Evolutionary conservation across 1,140 invertebrate species (phyloP), one percentile per base, ranked within the genome.

Genomic region (Diachasma alloeum): DNA sequence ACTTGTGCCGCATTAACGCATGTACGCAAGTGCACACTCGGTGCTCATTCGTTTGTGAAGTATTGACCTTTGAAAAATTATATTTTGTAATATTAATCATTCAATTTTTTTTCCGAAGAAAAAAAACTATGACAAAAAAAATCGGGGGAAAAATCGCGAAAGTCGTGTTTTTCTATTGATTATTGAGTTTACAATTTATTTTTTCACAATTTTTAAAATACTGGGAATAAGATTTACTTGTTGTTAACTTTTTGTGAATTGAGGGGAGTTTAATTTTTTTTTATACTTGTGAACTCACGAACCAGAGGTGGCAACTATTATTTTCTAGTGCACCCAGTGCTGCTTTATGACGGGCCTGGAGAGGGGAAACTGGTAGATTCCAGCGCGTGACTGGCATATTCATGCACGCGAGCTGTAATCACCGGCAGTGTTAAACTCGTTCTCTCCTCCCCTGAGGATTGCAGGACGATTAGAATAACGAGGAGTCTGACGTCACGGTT

Each of bases 331-430:
- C 59, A 63, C 10, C 48, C 8, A 13, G 11, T 11, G 24, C 37
- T 19, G 22, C 36, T 75, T 53, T n/a, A 68, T 44, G 73, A 75
- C 4, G 6, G 31, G 10, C 31, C 19, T 15, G 5, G 36, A 39
- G 48, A 36, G 36, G 53, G 22, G 46, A 19, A 70, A 68, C 4
- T 48, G 67, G 68, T 75, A 24, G 42, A 36, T 56, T 44, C 36
- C 36, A 63, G 67, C 74, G 74, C 74, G 74, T 76, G 74, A 76
- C 74, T 71, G 24, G 74, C 67, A 76, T 76, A 63, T 67, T n/a
- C 37, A 71, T 48, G 66, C 59, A 67, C 42, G n/a, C 74, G 66
- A 69, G 66, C 74, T 39, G 74, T 75, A 75, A 75, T 75, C 74
- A 75, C 26, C 66, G 67, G 67, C 42, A 31, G 44, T 74, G 59